A percentile compares a stretch with the other conserved stretches of the same genome.
Conservation (phyloP, 2,113 vertebrate genomes). For the Xiphias gladius region DNA sequence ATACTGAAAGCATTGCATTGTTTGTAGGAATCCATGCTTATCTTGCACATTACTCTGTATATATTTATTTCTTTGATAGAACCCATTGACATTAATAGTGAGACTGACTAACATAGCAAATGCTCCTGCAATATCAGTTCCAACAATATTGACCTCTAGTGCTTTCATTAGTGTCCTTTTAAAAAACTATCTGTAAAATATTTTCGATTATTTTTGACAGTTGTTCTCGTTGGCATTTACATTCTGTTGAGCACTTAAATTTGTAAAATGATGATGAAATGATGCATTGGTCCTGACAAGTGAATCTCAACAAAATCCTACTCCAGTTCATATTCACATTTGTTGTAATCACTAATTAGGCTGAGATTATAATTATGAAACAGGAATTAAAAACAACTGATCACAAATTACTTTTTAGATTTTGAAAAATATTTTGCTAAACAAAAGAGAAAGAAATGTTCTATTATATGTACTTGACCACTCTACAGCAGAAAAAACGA, state of each 20-base stretch:
- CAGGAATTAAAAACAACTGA: background rate
- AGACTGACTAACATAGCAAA: background rate
- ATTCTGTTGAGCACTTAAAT: conserved; percentile 24
- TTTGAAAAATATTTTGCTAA: background rate
- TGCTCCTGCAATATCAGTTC: background rate
- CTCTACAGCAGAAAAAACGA: background rate
- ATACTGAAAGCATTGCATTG: background rate
- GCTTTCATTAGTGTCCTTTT: background rate
- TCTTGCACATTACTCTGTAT: background rate
- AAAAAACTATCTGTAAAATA: background rate
- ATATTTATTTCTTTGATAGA: background rate
- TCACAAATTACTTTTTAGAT: background rate
- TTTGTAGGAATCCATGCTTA: background rate
- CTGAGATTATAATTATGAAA: background rate
- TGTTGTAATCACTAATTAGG: background rate
- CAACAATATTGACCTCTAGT: background rate
- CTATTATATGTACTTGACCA: background rate
- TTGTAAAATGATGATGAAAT: background rate
- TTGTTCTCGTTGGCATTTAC: background rate
- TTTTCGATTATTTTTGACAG: background rate
- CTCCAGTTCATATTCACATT: background rate
- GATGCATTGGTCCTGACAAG: background rate
- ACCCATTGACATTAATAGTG: background rate
- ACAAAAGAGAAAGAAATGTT: background rate
- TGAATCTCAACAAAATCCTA: background rate